Base-by-base conservation (phyloP, 2,888 invertebrate genomes). In the Oxytorus armatus region DNA sequence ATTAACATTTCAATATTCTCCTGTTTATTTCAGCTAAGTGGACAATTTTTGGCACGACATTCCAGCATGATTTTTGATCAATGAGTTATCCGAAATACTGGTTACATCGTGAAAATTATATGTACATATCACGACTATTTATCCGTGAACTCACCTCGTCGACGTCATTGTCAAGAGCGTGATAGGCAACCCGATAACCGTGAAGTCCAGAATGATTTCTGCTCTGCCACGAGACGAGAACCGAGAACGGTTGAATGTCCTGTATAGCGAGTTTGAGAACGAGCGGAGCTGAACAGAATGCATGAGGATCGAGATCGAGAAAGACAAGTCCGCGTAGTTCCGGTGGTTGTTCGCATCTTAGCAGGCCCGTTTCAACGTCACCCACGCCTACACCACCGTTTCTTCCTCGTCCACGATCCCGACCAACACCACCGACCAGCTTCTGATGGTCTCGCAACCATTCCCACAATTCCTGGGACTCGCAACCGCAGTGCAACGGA, bases 381-480 rank as follows among this genome's bases (percentile, higher is more conserved):
- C 86, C 86, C 59, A 87, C 86, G 14, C 87, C 85, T 18, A 87
- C 86, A 69, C 87, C 85, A 39, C 85, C 85, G 53, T 82, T 83
- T 55, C 68, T 77, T 36, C 70, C 70, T 42, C 33, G 69, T 16
- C 75, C 80, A 11, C 79, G 82, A 81, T 94, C 93, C 79, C 93
- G 92, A 87, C 94, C 94, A 85, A 94, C 93, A 84, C 94, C 94
- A 78, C 93, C 89, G 16, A 96, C 93, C 79, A 96, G 93, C 92
- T 97, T 97, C 88, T 96, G 95, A 93, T 98, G 97, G 90, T 97
- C 96, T 88, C 96, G 94, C 90, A 98, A 93, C 98, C 98, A 98
- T 92, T 96, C 96, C 97, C 98, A 97, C 63, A 98, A 93, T 90
- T 97, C 97, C 92, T 97, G 96, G 75, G 97, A 95, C 90, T 97